Evolutionary conservation across 2,113 vertebrate species (phyloP).

Genomic region (Hylia prasina): DNA sequence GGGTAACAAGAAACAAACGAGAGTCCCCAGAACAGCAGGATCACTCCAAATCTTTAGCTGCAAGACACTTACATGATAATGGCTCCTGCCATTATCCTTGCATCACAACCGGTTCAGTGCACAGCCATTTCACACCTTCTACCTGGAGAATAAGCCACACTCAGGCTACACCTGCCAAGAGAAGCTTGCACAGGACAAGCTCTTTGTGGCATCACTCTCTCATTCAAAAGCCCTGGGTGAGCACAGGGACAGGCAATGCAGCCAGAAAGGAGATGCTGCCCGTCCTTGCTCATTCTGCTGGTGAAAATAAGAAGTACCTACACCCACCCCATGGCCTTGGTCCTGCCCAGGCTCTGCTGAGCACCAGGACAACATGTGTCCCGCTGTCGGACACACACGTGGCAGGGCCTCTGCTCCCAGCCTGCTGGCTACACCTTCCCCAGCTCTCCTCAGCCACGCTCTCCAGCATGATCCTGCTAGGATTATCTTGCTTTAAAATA

Average conservation of each 20-base stretch:
- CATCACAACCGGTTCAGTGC: neutral
- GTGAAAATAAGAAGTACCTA: neutral
- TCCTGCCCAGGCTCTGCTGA: neutral
- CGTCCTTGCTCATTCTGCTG: neutral
- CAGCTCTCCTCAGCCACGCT: rapidly evolving
- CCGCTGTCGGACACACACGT: rapidly evolving
- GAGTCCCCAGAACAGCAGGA: neutral
- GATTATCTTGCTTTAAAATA: neutral
- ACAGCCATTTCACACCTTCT: neutral
- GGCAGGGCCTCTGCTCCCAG: neutral
- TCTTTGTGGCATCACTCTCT: neutral
- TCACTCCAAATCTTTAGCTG: neutral
- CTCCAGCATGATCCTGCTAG: neutral
- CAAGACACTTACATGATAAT: neutral
- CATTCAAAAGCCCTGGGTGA: neutral
- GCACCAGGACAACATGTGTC: neutral
- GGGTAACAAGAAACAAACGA: neutral
- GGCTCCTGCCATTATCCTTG: neutral
- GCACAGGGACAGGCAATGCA: neutral
- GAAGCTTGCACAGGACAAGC: neutral
- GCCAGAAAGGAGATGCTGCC: neutral
- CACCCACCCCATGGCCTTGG: rapidly evolving
- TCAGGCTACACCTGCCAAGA: neutral
- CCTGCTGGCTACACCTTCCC: neutral
- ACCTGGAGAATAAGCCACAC: neutral